Conservation (phyloP, 23 tunicate species). For the Diplosoma virens region DNA sequence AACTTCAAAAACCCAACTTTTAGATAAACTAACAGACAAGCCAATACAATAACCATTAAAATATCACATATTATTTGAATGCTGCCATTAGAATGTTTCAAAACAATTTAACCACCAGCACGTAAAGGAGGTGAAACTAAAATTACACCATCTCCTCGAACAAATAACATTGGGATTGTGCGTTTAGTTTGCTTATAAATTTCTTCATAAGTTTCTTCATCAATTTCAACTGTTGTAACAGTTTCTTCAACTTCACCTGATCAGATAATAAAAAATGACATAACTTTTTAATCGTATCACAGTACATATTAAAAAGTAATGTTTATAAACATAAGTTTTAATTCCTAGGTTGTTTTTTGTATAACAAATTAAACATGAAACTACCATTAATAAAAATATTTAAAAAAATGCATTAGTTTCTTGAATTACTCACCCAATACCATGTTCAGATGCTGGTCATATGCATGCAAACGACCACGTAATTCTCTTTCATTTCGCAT, state of each 20-base stretch:
- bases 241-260: constrained; percentile 94
- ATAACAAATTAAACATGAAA: too few species aligned
- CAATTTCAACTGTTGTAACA: constrained; percentile 96
- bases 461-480: constrained; percentile 93
- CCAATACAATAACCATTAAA: too few species aligned
- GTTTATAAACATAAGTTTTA: too few species aligned
- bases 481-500: constrained; percentile 97
- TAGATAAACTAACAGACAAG: too few species aligned
- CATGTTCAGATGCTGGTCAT: constrained; percentile 99
- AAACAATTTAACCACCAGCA: constrained; percentile 73
- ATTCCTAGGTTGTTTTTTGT: too few species aligned
- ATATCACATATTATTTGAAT: too few species aligned
- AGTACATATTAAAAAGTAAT: too few species aligned
- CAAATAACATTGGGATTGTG: constrained; percentile 96
- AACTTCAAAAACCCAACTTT: too few species aligned
- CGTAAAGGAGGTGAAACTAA: constrained; percentile 95
- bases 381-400: too few species aligned
- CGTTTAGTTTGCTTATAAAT: constrained; percentile 97
- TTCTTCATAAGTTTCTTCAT: constrained; percentile 99
- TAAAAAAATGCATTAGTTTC: too few species aligned
- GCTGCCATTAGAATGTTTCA: too few species aligned
- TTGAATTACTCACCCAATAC: constrained; percentile 57
- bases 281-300: too few species aligned
- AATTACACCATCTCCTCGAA: constrained; percentile 99
- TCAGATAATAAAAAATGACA: not conserved